These are phyloP conservation scores for Henricia sp. DNA, from an alignment of 53 echinoderm and acorn worm genomes.

Conservation along the genomic window DNA sequence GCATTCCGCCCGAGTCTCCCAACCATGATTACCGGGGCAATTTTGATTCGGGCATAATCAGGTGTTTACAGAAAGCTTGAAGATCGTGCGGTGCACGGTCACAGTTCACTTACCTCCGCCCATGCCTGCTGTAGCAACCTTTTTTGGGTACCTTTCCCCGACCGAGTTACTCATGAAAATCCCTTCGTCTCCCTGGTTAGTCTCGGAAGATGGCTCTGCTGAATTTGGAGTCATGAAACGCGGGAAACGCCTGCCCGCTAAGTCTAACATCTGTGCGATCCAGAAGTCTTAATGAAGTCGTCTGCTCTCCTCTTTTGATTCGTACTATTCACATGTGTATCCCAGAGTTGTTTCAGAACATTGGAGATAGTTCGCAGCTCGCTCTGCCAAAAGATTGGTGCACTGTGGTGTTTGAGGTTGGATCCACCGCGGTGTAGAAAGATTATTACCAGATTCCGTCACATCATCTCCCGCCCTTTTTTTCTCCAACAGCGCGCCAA, in stretches of 20 bases:
- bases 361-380: neutral
- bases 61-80: too few relatives aligned
- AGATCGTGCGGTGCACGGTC: neutral
- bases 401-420: neutral
- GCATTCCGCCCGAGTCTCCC: too few relatives aligned
- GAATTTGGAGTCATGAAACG: constrained; percentile 22
- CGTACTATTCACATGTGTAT: constrained; percentile 9
- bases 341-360: neutral
- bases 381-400: constrained; percentile 2
- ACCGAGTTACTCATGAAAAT: constrained; percentile 45
- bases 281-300: neutral
- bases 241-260: neutral
- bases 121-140: constrained; percentile 49
- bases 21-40: too few relatives aligned
- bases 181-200: constrained; percentile 11
- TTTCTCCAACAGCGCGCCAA: constrained; percentile 6
- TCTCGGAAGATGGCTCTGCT: neutral
- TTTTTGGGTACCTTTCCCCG: constrained; percentile 26
- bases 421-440: constrained; percentile 16
- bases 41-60: too few relatives aligned
- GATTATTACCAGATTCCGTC: constrained; percentile 47
- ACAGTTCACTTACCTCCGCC: constrained; percentile 41
- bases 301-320: neutral
- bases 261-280: constrained; percentile 35
- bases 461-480: constrained; percentile 32